phyloP scores from a whole-genome alignment of 2,888 invertebrate species.

The Dynastes hyllus region DNA sequence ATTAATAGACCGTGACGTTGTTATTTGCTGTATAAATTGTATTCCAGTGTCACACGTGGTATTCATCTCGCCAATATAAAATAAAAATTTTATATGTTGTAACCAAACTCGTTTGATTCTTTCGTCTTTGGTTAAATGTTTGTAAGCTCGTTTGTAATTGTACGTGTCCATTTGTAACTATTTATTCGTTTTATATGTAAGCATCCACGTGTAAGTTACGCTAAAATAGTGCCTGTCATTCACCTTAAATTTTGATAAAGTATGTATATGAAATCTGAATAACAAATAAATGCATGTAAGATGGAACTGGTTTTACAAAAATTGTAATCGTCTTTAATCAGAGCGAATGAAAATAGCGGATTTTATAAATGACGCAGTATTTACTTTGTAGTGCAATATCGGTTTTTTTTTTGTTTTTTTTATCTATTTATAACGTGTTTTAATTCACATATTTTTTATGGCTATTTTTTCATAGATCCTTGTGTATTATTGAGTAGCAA shows the following conservation, averaged over 20 bases:
- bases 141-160: not conserved
- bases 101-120: slow-evolving; percentile 17
- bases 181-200: slow-evolving; percentile 29
- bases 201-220: slow-evolving; percentile 55
- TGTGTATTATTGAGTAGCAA: not conserved
- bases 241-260: slow-evolving; percentile 50
- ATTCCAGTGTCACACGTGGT: slow-evolving; percentile 57
- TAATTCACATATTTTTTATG: not conserved
- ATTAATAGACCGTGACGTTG: slow-evolving; percentile 53
- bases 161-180: not conserved
- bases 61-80: slow-evolving; percentile 18
- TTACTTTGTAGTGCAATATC: not conserved
- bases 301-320: slow-evolving; percentile 21
- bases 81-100: slow-evolving; percentile 15
- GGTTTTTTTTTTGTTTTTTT: not conserved
- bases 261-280: slow-evolving; percentile 28
- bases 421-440: slow-evolving; percentile 16
- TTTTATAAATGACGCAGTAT: slow-evolving; percentile 11
- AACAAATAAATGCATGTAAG: slow-evolving; percentile 8
- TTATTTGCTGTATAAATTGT: slow-evolving; percentile 53
- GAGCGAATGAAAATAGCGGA: not conserved
- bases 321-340: slow-evolving; percentile 9
- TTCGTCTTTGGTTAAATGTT: slow-evolving; percentile 1
- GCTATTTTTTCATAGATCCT: not conserved
- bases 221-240: slow-evolving; percentile 56